These are phyloP conservation scores for Phoenicopterus ruber DNA, from an alignment of 2,113 vertebrate species.

Conservation along the genomic window DNA sequence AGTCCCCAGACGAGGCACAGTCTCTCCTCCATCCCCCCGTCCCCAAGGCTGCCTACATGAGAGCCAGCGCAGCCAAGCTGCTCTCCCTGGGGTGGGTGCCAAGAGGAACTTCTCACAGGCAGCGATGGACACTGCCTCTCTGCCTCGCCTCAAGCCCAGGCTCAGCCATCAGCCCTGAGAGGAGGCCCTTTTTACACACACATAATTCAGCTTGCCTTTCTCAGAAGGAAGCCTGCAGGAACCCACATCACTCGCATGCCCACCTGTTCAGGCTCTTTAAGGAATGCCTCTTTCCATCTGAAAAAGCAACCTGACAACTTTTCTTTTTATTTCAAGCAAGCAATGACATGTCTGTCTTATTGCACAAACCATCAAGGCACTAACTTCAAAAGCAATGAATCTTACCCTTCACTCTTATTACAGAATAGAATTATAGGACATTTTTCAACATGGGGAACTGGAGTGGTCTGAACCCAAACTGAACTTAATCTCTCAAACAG, in stretches of 20 bases:
- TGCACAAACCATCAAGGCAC: background rate
- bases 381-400: slow-evolving; percentile 22
- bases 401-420: background rate
- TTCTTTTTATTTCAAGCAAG: background rate
- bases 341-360: background rate
- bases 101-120: background rate
- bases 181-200: background rate
- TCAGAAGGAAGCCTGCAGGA: background rate
- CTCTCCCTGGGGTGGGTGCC: background rate
- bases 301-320: background rate
- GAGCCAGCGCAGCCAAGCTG: background rate
- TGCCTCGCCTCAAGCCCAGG: background rate
- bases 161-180: background rate
- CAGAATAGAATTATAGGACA: background rate
- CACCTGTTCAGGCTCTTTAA: background rate
- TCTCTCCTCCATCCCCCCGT: background rate
- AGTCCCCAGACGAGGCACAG: background rate
- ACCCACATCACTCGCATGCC: background rate
- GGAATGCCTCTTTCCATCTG: background rate
- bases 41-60: background rate
- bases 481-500: slow-evolving; percentile 15
- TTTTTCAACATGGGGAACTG: background rate
- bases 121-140: rapidly evolving
- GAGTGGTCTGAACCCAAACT: background rate
- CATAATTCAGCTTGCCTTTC: background rate